These are phyloP conservation scores for Gasteruption jaculator DNA, from an alignment of 2,888 invertebrate species.

Conservation along the genomic window DNA sequence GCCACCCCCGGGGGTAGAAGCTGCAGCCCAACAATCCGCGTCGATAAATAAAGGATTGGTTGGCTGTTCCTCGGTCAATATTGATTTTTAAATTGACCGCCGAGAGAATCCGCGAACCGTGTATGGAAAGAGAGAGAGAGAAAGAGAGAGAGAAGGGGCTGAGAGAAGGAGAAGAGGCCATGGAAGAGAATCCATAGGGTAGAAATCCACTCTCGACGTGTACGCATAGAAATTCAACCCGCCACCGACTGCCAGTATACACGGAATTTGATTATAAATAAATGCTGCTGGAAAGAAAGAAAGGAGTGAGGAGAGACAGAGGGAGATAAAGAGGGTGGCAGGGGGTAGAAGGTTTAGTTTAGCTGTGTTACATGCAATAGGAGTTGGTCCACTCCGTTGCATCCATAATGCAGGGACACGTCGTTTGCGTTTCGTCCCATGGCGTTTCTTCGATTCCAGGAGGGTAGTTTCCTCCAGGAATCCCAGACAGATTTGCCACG, in stretches of 20 bases:
- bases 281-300: slow-evolving; percentile 36
- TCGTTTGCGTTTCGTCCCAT: slow-evolving; percentile 43
- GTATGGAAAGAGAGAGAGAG: slow-evolving; percentile 10
- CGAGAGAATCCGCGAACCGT: slow-evolving; percentile 41
- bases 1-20: too few relatives aligned
- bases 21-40: slow-evolving; percentile 44
- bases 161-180: too few relatives aligned
- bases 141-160: slow-evolving; percentile 6
- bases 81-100: slow-evolving; percentile 52
- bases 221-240: slow-evolving; percentile 45
- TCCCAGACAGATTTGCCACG: too few relatives aligned
- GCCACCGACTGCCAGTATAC: slow-evolving; percentile 41
- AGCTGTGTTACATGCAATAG: slow-evolving; percentile 20
- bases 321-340: slow-evolving; percentile 7
- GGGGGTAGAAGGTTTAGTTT: slow-evolving; percentile 14
- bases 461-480: too few relatives aligned
- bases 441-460: too few relatives aligned
- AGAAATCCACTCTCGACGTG: slow-evolving; percentile 27
- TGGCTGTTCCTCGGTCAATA: slow-evolving; percentile 49
- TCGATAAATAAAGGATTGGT: slow-evolving; percentile 49
- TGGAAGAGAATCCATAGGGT: too few relatives aligned
- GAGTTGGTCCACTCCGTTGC: slow-evolving; percentile 44
- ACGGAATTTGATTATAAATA: slow-evolving; percentile 52
- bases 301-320: slow-evolving; percentile 14
- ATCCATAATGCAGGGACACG: slow-evolving; percentile 48